phyloP scores from a whole-genome alignment of 2,888 invertebrate species.

The Drosophila paranaensis region DNA sequence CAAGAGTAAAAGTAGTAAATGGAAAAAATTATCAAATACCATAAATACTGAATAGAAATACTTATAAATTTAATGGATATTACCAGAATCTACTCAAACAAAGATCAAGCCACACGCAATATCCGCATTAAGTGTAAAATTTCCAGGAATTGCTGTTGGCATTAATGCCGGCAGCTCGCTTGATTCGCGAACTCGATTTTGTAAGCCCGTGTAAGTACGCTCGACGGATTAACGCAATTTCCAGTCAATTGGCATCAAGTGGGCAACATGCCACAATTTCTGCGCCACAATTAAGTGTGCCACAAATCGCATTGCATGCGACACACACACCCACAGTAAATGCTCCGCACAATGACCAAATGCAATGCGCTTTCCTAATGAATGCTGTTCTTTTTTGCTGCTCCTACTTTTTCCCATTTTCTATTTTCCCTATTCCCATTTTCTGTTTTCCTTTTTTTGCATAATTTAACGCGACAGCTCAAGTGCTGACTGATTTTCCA shows the following conservation, averaged over 20 bases:
- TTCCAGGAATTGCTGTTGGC: conserved; percentile 5
- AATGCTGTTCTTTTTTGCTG: conserved; percentile 22
- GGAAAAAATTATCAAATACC: not conserved
- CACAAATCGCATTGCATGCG: conserved; percentile 2
- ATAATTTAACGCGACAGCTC: conserved; percentile 66
- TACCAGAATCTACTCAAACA: not conserved
- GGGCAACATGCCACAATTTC: conserved; percentile 14
- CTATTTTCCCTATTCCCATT: not conserved
- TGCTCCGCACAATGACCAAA: conserved; percentile 37
- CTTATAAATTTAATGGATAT: not conserved
- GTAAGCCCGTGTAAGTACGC: conserved; percentile 10
- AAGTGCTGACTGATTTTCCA: conserved; percentile 70
- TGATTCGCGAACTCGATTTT: conserved; percentile 20
- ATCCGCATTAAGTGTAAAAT: not conserved
- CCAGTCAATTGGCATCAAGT: conserved; percentile 61
- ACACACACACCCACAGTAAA: not conserved
- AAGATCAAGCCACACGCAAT: conserved; percentile 8
- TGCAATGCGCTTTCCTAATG: conserved; percentile 48
- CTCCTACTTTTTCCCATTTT: conserved; percentile 3
- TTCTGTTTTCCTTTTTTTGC: conserved; percentile 38
- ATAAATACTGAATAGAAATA: not conserved
- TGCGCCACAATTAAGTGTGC: conserved; percentile 27
- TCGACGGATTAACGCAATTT: conserved; percentile 55
- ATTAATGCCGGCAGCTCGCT: conserved; percentile 5
- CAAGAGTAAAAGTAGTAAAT: not conserved